Evolutionary conservation across 1,140 invertebrate species (phyloP).

Genomic region (Sitodiplosis mosellana): DNA sequence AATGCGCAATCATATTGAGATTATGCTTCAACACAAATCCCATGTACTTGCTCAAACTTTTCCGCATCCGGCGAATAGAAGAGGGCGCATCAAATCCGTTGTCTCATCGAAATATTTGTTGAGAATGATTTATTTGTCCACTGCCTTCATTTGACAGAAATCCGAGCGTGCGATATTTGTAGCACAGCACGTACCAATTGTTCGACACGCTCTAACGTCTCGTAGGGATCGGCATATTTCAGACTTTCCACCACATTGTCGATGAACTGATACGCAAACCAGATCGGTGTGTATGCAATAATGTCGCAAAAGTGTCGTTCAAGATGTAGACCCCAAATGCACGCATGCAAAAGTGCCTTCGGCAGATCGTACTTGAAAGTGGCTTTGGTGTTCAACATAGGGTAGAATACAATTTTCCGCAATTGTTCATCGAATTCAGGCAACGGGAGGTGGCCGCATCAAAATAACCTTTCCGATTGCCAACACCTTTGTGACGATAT

Average conservation of each 20-base stretch:
- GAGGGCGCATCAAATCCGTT: constrained; percentile 7
- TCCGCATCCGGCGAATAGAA: constrained; percentile 9
- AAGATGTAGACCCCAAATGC: constrained; percentile 8
- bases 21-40: constrained; percentile 7
- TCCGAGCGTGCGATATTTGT: constrained; percentile 5
- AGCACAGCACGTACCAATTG: constrained; percentile 3
- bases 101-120: constrained; percentile 8
- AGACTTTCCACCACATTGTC: constrained; percentile 7
- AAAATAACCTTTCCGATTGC: not conserved
- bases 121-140: constrained; percentile 7
- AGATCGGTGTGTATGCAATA: constrained; percentile 8
- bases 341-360: constrained; percentile 7
- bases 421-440: constrained; percentile 2
- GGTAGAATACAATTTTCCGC: constrained; percentile 8
- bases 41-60: constrained; percentile 6
- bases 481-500: not conserved
- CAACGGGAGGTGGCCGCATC: constrained; percentile 3
- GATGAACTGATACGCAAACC: constrained; percentile 9
- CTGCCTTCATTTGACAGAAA: constrained; percentile 4
- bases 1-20: constrained; percentile 5
- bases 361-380: constrained; percentile 9
- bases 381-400: constrained; percentile 9
- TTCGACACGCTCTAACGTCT: constrained; percentile 7
- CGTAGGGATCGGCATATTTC: constrained; percentile 8
- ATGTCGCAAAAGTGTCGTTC: constrained; percentile 9